Evolutionary conservation across 2,113 vertebrate genomes (phyloP).

Genomic region (Cynopterus brachyotis): DNA sequence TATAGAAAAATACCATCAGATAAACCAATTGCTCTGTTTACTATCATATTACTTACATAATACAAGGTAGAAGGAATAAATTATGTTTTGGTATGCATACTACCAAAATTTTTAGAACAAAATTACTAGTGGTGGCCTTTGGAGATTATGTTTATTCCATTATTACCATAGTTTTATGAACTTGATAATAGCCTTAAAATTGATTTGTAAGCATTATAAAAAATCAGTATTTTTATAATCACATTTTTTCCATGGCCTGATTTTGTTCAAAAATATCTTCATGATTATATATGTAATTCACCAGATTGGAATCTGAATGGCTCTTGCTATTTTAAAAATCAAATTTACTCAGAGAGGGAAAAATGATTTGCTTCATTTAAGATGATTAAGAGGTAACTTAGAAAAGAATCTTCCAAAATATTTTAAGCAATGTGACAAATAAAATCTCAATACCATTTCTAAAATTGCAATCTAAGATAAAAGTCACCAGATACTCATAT

Average conservation of each 20-base stretch:
- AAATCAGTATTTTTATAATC: conserved; percentile 1
- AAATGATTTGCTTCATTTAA: conserved; percentile 63
- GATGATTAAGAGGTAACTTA: conserved; percentile 61
- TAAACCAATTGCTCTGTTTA: background rate
- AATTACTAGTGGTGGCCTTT: background rate
- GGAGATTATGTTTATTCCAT: background rate
- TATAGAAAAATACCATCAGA: background rate
- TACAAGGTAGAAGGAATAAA: background rate
- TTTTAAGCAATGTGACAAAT: conserved; percentile 49
- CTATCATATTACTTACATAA: background rate
- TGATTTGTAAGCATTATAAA: conserved; percentile 19
- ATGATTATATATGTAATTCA: conserved; percentile 48
- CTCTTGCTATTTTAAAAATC: conserved; percentile 67
- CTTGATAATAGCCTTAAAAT: conserved; percentile 20
- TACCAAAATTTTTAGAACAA: conserved; percentile 6
- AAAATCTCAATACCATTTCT: conserved; percentile 28
- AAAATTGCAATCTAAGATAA: conserved; percentile 19
- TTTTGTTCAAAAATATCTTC: conserved; percentile 43
- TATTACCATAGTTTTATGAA: background rate
- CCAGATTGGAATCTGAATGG: conserved; percentile 55
- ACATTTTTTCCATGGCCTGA: background rate
- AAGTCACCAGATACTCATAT: background rate
- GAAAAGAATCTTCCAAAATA: conserved; percentile 57
- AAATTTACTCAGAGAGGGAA: conserved; percentile 40
- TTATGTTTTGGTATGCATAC: background rate